Evolutionary conservation across 2,888 invertebrate genomes (phyloP).

Genomic region (Nineta flava): DNA sequence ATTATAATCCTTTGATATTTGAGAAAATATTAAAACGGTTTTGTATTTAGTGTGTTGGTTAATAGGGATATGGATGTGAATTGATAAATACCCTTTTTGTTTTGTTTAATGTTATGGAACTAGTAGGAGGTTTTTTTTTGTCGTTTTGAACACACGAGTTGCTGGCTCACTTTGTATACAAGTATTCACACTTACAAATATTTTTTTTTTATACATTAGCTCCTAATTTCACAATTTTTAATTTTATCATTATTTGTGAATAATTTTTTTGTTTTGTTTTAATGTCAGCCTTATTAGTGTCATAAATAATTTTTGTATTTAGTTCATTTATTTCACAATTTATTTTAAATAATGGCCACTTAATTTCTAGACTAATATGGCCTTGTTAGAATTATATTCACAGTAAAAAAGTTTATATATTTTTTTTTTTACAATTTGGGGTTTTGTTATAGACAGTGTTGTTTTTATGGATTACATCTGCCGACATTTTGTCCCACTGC

Average conservation of each 20-base stretch:
- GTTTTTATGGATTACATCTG: constrained; percentile 21
- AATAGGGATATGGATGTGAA: too few species aligned
- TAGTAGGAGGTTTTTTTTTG: background rate
- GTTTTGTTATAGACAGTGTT: background rate
- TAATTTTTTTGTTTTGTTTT: background rate
- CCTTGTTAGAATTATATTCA: constrained; percentile 1
- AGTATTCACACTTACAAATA: background rate
- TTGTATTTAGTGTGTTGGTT: background rate
- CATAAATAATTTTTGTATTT: background rate
- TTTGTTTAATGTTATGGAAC: background rate
- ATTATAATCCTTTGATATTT: background rate
- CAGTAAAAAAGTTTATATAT: background rate
- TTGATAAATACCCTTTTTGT: too few species aligned
- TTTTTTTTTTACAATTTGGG: background rate
- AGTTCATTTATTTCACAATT: background rate
- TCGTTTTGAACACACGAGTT: background rate
- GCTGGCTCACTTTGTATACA: constrained; percentile 2
- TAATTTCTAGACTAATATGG: background rate
- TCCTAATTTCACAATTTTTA: background rate
- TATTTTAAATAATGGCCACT: background rate
- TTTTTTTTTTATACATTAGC: background rate
- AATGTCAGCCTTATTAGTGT: constrained; percentile 1
- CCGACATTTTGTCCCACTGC: constrained; percentile 30
- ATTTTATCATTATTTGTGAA: background rate
- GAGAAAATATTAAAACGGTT: background rate